Conservation (phyloP, 2,888 invertebrate species). For the Drosophila rellima region DNA sequence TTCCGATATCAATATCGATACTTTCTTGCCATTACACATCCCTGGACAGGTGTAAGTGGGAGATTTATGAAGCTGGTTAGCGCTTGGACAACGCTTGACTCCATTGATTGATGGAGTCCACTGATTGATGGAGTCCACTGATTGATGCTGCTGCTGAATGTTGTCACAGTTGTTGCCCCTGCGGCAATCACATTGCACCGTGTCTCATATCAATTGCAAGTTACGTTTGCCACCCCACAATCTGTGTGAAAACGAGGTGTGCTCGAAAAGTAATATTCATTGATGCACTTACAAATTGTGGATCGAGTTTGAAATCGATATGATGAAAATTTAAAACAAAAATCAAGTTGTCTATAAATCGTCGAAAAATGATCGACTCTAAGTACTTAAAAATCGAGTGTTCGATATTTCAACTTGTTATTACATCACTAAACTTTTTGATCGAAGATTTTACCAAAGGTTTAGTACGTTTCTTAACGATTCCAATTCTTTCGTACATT, state of each 20-base stretch:
- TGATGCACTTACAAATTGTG: no score
- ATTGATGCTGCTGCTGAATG: slow-evolving; percentile 43
- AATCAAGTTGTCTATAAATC: no score
- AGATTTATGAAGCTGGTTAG: slow-evolving; percentile 35
- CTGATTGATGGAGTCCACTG: slow-evolving; percentile 53
- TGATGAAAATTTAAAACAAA: no score
- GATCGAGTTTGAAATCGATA: no score
- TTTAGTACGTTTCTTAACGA: no score
- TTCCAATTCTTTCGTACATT: no score
- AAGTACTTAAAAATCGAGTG: no score
- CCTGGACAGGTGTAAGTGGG: not conserved
- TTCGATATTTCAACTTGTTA: no score
- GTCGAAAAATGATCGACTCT: no score
- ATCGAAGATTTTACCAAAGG: no score
- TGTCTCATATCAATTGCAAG: not conserved
- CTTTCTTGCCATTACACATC: not conserved
- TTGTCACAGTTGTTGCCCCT: slow-evolving; percentile 8
- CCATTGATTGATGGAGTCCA: slow-evolving; percentile 4
- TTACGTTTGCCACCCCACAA: not conserved
- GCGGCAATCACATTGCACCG: not conserved
- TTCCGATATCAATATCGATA: no score
- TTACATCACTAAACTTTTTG: no score
- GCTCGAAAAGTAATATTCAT: not conserved
- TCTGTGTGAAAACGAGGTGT: not conserved
- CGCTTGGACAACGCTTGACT: slow-evolving; percentile 31